phyloP scores from a whole-genome alignment of 2,797 vertebrate species.

The Pangasius sanitwongsei region DNA sequence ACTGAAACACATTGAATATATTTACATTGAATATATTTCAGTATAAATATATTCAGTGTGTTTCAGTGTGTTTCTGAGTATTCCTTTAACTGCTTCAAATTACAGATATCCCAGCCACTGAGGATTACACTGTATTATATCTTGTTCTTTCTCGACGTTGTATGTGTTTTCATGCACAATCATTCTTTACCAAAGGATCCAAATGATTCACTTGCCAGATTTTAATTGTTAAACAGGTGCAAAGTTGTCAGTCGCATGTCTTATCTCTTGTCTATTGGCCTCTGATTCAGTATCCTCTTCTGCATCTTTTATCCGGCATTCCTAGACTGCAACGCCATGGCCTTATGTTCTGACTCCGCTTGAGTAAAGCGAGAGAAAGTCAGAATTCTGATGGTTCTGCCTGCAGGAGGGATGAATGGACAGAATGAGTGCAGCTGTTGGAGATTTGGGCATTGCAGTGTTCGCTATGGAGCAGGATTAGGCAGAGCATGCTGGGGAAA shows the following conservation, averaged over 20 bases:
- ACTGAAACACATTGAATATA: too few species aligned
- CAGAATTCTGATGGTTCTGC: slow-evolving; percentile 19
- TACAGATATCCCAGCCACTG: neutral
- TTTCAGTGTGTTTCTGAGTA: neutral
- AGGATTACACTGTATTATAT: neutral
- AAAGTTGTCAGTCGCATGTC: neutral
- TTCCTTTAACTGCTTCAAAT: neutral
- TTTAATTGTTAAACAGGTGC: slow-evolving; percentile 22
- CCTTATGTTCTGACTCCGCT: slow-evolving; percentile 23
- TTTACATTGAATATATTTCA: neutral
- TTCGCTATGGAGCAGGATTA: slow-evolving; percentile 43
- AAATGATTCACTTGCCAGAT: neutral
- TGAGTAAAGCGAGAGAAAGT: neutral
- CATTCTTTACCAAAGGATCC: neutral
- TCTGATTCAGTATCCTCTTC: neutral
- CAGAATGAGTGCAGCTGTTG: slow-evolving; percentile 51
- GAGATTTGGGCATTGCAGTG: slow-evolving; percentile 47
- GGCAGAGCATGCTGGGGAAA: slow-evolving; percentile 10
- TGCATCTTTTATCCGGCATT: slow-evolving; percentile 25
- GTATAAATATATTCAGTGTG: neutral
- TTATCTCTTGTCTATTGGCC: neutral
- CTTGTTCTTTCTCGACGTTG: neutral
- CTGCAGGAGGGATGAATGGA: neutral
- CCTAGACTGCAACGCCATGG: slow-evolving; percentile 6
- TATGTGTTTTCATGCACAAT: neutral